Conservation (phyloP, 1,140 invertebrate species). For the Teleopsis dalmanni region DNA sequence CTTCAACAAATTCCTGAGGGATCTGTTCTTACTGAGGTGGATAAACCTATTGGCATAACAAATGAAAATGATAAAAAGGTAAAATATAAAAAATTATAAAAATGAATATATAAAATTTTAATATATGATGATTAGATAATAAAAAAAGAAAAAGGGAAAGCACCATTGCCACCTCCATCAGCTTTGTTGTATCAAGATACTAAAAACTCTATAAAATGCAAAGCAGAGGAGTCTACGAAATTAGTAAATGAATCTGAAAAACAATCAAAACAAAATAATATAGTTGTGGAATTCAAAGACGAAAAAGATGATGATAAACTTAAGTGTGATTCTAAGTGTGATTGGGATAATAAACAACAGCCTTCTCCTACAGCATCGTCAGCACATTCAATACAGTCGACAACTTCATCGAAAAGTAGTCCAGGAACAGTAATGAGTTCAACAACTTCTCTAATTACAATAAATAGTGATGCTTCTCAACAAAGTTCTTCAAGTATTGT, state of each 20-base stretch:
- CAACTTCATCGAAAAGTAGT: constrained; percentile 18
- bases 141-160: constrained; percentile 65
- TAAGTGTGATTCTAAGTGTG: too few relatives aligned
- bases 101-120: neutral
- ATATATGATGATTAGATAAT: constrained; percentile 41
- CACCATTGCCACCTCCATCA: constrained; percentile 54
- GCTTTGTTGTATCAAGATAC: neutral
- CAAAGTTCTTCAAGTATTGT: constrained; percentile 32
- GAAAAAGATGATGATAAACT: too few relatives aligned
- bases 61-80: constrained; percentile 4
- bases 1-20: constrained; percentile 7
- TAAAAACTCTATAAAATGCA: neutral
- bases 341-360: constrained; percentile 42
- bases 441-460: constrained; percentile 38
- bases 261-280: neutral
- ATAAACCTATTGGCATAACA: neutral
- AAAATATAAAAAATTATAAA: neutral
- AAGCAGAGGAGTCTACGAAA: constrained; percentile 1
- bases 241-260: neutral
- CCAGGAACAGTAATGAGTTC: constrained; percentile 24
- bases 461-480: constrained; percentile 26
- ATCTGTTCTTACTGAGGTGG: neutral
- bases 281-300: neutral
- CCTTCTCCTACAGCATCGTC: constrained; percentile 47
- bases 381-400: constrained; percentile 30